Evolutionary conservation across 2,888 invertebrate species (phyloP), one percentile per base, ranked within the genome.

Genomic region (Plutella xylostella): DNA sequence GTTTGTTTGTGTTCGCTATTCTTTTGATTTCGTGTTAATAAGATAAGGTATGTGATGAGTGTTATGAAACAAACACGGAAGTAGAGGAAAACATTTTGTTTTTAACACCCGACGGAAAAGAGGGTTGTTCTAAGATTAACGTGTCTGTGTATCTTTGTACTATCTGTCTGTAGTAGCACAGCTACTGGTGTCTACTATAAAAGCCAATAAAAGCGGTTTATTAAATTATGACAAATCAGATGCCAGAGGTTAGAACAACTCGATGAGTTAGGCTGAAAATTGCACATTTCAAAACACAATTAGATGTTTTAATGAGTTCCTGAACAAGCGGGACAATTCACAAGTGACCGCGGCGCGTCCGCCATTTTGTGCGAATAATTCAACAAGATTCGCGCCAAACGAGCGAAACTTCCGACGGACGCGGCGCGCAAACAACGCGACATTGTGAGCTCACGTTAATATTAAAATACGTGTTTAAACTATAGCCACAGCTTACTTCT

Each of bases 351-450:
- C 56, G 52, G 51, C 59, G 15, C 1, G 7, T 9, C 68, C 62
- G 68, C 70, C 75, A 70, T 77, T 77, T 63, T 65, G 72, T 63
- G 72, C 67, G 74, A 70, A 66, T 71, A 78, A 76, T 78, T 72
- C 39, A 39, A 15, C 22, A 39, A 39, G 39, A 73, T 77, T 73
- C 55, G 63, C 62, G 56, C 71, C 69, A 72, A 76, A 75, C 71
- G 73, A 75, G 67, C 62, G 53, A 56, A 21, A 25, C 39, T 39
- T 39, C 39, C 25, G 39, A 37, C 37, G 20, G 19, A 20, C 17
- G 20, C 19, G 6, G 45, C 56, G 48, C 56, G 55, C 55, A 52
- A 55, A 57, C 58, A 55, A 49, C 47, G 46, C 49, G 41, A 40
- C 54, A 34, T 15, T 56, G 56, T 57, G 57, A 58, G 56, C 59